Percentiles rank a stretch among this genome's conserved stretches.
phyloP scores from a whole-genome alignment of 2,888 invertebrate genomes.

The Mycalesis mineus region DNA sequence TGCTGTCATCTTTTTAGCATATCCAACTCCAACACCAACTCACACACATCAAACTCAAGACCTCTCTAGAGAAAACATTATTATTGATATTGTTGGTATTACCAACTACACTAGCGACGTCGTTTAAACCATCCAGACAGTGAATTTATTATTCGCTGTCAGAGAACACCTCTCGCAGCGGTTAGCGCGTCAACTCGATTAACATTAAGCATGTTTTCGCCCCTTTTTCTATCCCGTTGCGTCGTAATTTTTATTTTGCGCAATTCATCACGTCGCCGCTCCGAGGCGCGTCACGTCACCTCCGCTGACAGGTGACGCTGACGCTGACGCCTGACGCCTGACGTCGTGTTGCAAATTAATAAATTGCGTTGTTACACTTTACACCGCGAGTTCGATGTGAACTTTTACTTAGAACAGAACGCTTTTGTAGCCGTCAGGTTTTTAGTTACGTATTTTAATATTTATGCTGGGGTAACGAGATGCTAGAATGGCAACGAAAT shows the following conservation, averaged over 20 bases:
- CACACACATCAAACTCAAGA: too few relatives aligned
- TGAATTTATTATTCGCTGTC: constrained; percentile 18
- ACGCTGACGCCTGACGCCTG: constrained; percentile 30
- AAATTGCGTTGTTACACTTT: constrained; percentile 51
- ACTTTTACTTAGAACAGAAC: too few relatives aligned
- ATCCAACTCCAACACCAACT: too few relatives aligned
- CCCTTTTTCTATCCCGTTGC: constrained; percentile 45
- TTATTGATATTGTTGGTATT: too few relatives aligned
- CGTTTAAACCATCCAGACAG: not conserved
- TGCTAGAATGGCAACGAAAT: too few relatives aligned
- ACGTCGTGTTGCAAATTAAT: constrained; percentile 56
- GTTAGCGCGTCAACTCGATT: constrained; percentile 48
- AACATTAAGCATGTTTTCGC: constrained; percentile 52
- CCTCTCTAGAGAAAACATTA: too few relatives aligned
- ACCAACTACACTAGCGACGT: too few relatives aligned
- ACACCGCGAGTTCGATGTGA: constrained; percentile 29
- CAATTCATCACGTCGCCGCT: constrained; percentile 59
- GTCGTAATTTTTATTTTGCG: constrained; percentile 66
- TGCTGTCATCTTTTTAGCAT: too few relatives aligned
- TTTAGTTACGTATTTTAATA: too few relatives aligned
- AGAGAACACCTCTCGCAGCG: constrained; percentile 25
- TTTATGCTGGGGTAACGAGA: too few relatives aligned
- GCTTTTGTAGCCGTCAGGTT: too few relatives aligned
- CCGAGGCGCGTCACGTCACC: constrained; percentile 33
- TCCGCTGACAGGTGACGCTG: constrained; percentile 57